A percentile compares a stretch with the other conserved stretches of the same genome.
These are phyloP conservation scores for Acanthiza pusilla DNA, from an alignment of 2,797 vertebrate genomes.

Conservation along the genomic window DNA sequence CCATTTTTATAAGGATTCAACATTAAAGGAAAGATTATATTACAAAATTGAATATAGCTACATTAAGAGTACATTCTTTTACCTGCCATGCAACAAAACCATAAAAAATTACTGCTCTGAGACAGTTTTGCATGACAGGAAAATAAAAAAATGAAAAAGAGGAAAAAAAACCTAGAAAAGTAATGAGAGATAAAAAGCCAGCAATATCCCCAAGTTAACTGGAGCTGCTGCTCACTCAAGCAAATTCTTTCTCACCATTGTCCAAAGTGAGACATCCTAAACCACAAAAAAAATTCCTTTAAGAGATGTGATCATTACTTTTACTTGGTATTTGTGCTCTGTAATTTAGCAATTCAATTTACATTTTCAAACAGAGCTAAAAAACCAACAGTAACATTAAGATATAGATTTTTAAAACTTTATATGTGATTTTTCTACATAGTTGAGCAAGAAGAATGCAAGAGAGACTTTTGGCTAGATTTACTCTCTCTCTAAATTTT, in stretches of 20 bases:
- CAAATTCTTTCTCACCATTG: background rate
- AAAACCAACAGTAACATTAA: background rate
- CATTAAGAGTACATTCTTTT: background rate
- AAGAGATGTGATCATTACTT: background rate
- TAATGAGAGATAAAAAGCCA: background rate
- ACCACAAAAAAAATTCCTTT: background rate
- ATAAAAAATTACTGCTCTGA: background rate
- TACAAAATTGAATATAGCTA: background rate
- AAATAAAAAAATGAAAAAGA: background rate
- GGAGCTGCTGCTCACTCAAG: background rate
- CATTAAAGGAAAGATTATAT: background rate
- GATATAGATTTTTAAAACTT: background rate
- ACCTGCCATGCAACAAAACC: background rate
- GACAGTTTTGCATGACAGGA: background rate
- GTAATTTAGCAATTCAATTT: background rate
- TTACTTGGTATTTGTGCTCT: background rate
- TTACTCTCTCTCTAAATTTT: background rate
- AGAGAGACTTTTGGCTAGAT: background rate
- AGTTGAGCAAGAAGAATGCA: background rate
- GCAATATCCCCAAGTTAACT: background rate
- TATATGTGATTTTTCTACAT: background rate
- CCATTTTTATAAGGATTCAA: background rate
- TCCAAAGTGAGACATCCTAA: background rate
- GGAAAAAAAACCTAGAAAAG: background rate
- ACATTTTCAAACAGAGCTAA: background rate